Base-by-base conservation (phyloP, 2,888 invertebrate genomes). In the Volucella inflata region DNA sequence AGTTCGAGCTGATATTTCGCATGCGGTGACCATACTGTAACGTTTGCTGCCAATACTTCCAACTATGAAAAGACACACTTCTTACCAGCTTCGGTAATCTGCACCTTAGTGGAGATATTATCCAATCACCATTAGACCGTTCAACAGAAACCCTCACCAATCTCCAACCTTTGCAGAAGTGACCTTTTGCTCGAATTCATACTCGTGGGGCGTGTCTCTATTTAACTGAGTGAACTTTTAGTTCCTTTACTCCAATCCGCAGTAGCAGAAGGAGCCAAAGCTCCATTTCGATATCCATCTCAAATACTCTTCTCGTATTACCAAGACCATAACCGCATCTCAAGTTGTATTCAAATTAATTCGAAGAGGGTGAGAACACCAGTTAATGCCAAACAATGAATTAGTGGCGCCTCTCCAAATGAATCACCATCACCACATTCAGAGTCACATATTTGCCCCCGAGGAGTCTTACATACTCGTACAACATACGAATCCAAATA, bases 341-440 rank as follows among this genome's bases (percentile, higher is more conserved):
- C 30, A 30, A 65, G 42, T 71, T 55, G 42, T 72, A 82, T 77
- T 82, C 77, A 82, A 82, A 82, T 82, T 82, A 72, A 82, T 82
- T 67, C 71, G 51, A 59, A 60, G 70, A 75, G 57, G 78, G 75
- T 79, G 84, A 79, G 75, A 79, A 80, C 65, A 75, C 48, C 75
- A 60, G 70, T 75, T 64, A 79, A 74, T 59, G 74, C 57, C 48
- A 84, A 84, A 80, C 53, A 80, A 48, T 75, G 75, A 70, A 68
- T 75, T 65, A 75, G 70, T 84, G 79, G 84, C 79, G 84, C 84
- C 84, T 79, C 79, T 71, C 55, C 42, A 21, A 75, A 55, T 74
- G 78, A 70, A 68, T 84, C 64, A 72, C 44, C 55, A 16, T 42
- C 70, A 57, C 36, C 46, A 8, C 60, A 42, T 40, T 46, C 17